Conservation (phyloP, 2,888 invertebrate species). For the Noctua pronuba region DNA sequence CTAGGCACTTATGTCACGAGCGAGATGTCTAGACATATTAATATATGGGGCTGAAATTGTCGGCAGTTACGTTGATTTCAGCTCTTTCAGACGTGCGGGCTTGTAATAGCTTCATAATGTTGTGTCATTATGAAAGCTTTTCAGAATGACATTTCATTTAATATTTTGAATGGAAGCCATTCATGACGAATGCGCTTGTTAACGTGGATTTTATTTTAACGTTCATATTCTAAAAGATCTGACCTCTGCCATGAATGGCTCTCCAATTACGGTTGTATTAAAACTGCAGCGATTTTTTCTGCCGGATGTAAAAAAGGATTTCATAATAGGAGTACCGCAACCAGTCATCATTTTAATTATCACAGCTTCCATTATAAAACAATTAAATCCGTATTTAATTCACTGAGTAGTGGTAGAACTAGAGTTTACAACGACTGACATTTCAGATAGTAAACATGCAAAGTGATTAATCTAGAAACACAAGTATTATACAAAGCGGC, state of each 20-base stretch:
- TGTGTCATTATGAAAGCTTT: conserved; percentile 47
- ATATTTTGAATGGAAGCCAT: conserved; percentile 54
- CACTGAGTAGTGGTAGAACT: not conserved
- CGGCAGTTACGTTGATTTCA: conserved; percentile 44
- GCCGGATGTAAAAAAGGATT: conserved; percentile 22
- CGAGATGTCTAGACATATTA: conserved; percentile 53
- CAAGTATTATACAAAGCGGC: conserved; percentile 46
- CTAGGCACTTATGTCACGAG: conserved; percentile 35
- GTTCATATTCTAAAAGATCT: conserved; percentile 55
- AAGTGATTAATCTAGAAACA: conserved; percentile 46
- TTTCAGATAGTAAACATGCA: conserved; percentile 42
- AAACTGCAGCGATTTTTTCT: conserved; percentile 39
- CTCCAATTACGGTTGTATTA: conserved; percentile 56
- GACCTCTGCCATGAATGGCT: conserved; percentile 43
- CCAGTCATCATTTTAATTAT: conserved; percentile 33
- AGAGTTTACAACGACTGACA: conserved; percentile 20
- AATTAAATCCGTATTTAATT: conserved; percentile 11
- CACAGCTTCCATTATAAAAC: conserved; percentile 5
- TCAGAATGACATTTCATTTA: conserved; percentile 54
- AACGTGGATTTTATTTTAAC: conserved; percentile 54
- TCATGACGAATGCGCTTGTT: conserved; percentile 60
- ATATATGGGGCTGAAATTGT: conserved; percentile 41
- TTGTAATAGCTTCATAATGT: conserved; percentile 49
- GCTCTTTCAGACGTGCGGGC: conserved; percentile 47
- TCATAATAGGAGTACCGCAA: conserved; percentile 6